Evolutionary conservation across 2,888 invertebrate species (phyloP).

Genomic region (Gastracanthus pulcherrimus): DNA sequence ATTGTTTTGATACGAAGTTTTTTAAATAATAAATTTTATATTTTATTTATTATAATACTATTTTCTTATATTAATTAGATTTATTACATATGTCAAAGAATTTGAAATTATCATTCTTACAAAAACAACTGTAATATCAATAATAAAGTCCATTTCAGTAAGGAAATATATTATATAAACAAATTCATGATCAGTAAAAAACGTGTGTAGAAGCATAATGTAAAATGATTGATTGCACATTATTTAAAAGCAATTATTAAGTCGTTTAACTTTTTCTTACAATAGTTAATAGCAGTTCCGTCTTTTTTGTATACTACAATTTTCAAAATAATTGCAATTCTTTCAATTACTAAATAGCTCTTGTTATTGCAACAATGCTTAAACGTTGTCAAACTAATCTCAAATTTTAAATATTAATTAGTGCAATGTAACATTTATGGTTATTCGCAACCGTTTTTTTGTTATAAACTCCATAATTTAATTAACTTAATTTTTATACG

Average conservation of each 20-base stretch:
- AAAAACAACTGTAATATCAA: neutral
- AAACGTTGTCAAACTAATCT: neutral
- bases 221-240: slow-evolving; percentile 10
- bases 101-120: neutral
- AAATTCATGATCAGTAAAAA: slow-evolving; percentile 1
- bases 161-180: neutral
- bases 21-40: too few relatives aligned
- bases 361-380: neutral
- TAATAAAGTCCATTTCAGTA: neutral
- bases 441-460: neutral
- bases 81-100: too few relatives aligned
- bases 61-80: neutral
- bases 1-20: too few relatives aligned
- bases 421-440: slow-evolving; percentile 6
- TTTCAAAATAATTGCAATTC: slow-evolving; percentile 3
- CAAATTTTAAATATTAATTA: slow-evolving; percentile 1
- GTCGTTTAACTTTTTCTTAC: slow-evolving; percentile 16
- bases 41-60: too few relatives aligned
- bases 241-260: slow-evolving; percentile 23
- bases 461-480: neutral
- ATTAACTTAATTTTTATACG: slow-evolving; percentile 14
- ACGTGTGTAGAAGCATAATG: neutral
- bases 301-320: neutral
- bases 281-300: slow-evolving; percentile 30
- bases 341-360: neutral